Percentiles rank a stretch among this genome's conserved stretches.
Conservation (phyloP, 2,797 vertebrate species). For the Danio tinwini region DNA sequence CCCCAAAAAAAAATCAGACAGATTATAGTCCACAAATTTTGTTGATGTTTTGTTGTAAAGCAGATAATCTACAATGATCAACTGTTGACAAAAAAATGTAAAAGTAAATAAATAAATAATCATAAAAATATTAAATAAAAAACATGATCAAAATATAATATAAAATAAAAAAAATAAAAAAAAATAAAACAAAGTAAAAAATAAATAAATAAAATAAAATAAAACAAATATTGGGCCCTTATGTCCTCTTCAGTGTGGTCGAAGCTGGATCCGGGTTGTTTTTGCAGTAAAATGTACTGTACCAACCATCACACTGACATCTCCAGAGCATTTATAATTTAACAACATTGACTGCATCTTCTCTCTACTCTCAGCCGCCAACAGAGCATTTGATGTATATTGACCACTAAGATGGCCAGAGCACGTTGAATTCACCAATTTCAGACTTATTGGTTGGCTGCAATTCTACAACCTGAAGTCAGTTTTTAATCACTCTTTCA, state of each 20-base stretch:
- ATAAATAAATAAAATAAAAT: too few species aligned
- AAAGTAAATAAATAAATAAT: too few species aligned
- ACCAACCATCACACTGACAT: slow-evolving; percentile 25
- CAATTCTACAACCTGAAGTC: background rate
- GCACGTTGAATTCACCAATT: slow-evolving; percentile 3
- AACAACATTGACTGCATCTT: slow-evolving; percentile 39
- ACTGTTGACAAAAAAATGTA: too few species aligned
- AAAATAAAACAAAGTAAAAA: too few species aligned
- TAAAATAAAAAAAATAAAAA: too few species aligned
- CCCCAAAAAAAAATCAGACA: too few species aligned
- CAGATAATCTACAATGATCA: too few species aligned
- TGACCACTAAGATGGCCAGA: slow-evolving; percentile 29
- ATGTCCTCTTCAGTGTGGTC: background rate
- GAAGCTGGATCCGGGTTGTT: background rate
- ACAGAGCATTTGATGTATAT: slow-evolving; percentile 36
- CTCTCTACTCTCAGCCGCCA: slow-evolving; percentile 23
- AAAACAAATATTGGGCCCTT: too few species aligned
- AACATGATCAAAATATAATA: too few species aligned
- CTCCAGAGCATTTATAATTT: slow-evolving; percentile 40
- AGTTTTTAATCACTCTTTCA: background rate
- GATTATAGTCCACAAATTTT: too few species aligned
- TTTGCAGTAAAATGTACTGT: slow-evolving; percentile 22
- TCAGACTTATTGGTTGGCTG: background rate
- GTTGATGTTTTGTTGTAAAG: too few species aligned
- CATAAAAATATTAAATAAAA: too few species aligned